Evolutionary conservation across 2,797 vertebrate genomes (phyloP), one percentile per base, ranked within the genome.

Genomic region (Gastrophryne carolinensis): DNA sequence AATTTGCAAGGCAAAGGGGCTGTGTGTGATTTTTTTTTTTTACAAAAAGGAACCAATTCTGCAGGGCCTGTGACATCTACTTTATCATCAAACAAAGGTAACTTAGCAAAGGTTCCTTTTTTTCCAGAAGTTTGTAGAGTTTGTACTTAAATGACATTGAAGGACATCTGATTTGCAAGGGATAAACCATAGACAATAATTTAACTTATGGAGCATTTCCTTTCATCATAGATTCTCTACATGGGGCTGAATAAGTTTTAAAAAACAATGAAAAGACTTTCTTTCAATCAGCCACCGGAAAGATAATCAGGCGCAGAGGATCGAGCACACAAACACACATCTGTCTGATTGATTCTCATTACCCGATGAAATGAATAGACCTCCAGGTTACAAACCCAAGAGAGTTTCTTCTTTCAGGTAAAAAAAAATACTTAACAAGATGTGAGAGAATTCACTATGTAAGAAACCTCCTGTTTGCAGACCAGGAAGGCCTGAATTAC

Each of bases 321-420:
- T 52, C 23, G 29, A 21, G 74, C 49, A 70, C 49, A 63, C 66
- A 77, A 76, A 76, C 56, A 54, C 65, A 76, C 34, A 54, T 70
- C 74, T 70, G 58, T 70, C 49, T 70, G 74, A 77, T 77, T 77
- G 65, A 70, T 77, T 77, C 66, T 77, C 66, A 70, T 77, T 77
- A 77, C 66, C 61, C 26, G 52, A 62, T 77, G 66, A 77, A 77
- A 77, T 63, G 66, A 77, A 56, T 63, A 70, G 50, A 63, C 37
- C 72, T 70, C 66, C 3, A 52, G 44, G 39, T 77, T 44, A 47
- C 30, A 62, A 32, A 32, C 66, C 64, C 65, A 47, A 26, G 50
- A 70, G 66, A 56, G 49, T 54, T 32, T 70, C 30, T 67, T 15
- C 54, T 58, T 69, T 63, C 66, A 70, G 66, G 74, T 70, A 44